Evolutionary conservation across 2,888 invertebrate genomes (phyloP).

Genomic region (Charanyca ferruginea): DNA sequence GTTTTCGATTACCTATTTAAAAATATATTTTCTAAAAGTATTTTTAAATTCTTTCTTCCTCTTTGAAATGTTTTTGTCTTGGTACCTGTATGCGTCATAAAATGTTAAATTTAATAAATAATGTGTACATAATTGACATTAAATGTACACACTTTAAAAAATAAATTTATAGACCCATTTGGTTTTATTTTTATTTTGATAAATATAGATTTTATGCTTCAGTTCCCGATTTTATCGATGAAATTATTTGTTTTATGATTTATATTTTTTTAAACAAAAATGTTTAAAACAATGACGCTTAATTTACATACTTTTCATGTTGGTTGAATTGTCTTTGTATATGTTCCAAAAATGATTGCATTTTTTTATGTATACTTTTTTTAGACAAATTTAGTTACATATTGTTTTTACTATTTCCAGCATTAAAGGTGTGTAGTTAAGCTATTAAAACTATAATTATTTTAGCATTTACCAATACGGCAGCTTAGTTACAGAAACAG

Average conservation of each 20-base stretch:
- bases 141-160: slow-evolving; percentile 65
- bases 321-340: slow-evolving; percentile 61
- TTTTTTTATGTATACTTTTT: slow-evolving; percentile 13
- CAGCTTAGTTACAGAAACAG: slow-evolving; percentile 83
- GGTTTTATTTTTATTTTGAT: slow-evolving; percentile 51
- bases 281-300: slow-evolving; percentile 72
- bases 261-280: slow-evolving; percentile 67
- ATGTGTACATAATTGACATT: slow-evolving; percentile 66
- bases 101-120: slow-evolving; percentile 41
- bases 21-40: slow-evolving; percentile 52
- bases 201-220: slow-evolving; percentile 61
- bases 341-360: slow-evolving; percentile 7
- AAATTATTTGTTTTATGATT: slow-evolving; percentile 68
- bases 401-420: slow-evolving; percentile 62
- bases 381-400: slow-evolving; percentile 11
- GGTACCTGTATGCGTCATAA: slow-evolving; percentile 61
- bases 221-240: slow-evolving; percentile 60
- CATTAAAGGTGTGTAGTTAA: slow-evolving; percentile 84
- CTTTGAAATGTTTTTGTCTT: slow-evolving; percentile 61
- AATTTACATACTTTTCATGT: slow-evolving; percentile 85
- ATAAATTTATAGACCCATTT: slow-evolving; percentile 60
- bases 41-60: slow-evolving; percentile 56
- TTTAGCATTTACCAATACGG: slow-evolving; percentile 91
- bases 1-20: slow-evolving; percentile 53
- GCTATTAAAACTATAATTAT: slow-evolving; percentile 77